Percentiles rank a stretch among this genome's conserved stretches.
phyloP scores from a whole-genome alignment of 2,888 invertebrate genomes.

The Fragum whitleyi region DNA sequence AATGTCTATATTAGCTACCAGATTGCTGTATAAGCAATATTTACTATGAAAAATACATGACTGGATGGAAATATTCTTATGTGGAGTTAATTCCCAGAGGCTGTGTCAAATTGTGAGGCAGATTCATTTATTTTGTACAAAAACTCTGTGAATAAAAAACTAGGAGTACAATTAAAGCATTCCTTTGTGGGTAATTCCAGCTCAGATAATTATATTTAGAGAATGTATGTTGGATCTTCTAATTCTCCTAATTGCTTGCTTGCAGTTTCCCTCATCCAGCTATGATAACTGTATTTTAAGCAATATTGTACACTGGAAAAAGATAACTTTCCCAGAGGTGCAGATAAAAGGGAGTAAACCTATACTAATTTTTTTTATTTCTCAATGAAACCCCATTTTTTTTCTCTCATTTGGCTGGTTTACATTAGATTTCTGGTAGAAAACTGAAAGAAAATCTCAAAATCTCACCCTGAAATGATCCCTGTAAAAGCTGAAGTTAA shows the following conservation, averaged over 20 bases:
- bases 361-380: no score
- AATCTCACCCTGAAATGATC: no score
- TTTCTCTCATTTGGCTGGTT: no score
- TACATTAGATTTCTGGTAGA: no score
- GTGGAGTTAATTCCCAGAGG: background rate
- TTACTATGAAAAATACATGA: background rate
- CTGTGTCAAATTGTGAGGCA: background rate
- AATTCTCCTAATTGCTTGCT: background rate
- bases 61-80: background rate
- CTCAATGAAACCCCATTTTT: no score
- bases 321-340: no score
- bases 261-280: background rate
- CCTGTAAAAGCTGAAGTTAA: no score
- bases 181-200: background rate
- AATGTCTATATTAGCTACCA: no score
- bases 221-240: slow-evolving; percentile 1
- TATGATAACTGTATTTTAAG: no score
- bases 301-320: no score
- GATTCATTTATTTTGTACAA: slow-evolving; percentile 4
- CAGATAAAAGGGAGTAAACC: no score
- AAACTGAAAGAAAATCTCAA: no score
- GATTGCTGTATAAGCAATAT: background rate
- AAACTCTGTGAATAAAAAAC: slow-evolving; percentile 1
- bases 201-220: background rate
- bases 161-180: background rate